phyloP scores from a whole-genome alignment of 2,888 invertebrate species.

The Dyspetes luteomarginatus region DNA sequence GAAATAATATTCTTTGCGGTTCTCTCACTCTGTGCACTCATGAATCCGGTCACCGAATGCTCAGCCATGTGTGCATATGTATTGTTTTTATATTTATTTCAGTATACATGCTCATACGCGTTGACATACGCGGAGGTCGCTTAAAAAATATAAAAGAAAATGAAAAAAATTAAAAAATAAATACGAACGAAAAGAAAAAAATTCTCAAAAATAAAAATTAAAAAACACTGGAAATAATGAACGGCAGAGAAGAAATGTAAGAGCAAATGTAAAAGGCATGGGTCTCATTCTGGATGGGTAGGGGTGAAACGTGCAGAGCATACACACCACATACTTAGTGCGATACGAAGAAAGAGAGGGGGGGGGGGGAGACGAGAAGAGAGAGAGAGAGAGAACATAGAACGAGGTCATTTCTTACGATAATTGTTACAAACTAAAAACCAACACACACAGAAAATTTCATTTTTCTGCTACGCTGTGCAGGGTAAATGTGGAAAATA shows the following conservation, averaged over 20 bases:
- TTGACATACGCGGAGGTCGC: not conserved
- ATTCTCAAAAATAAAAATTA: not conserved
- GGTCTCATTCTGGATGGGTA: conserved; percentile 43
- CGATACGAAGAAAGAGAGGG: not conserved
- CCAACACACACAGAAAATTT: too few relatives aligned
- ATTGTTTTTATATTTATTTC: not conserved
- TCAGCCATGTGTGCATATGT: not conserved
- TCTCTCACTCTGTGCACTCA: not conserved
- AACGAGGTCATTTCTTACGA: conserved; percentile 56
- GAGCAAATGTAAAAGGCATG: conserved; percentile 22
- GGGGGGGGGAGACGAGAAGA: not conserved
- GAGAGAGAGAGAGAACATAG: not conserved
- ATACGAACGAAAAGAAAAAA: not conserved
- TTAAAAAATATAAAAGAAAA: conserved; percentile 11
- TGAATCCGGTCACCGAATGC: conserved; percentile 20
- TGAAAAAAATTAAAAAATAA: not conserved
- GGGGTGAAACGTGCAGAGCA: not conserved
- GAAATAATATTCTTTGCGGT: not conserved
- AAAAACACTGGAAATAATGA: conserved; percentile 26
- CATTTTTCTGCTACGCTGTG: too few relatives aligned
- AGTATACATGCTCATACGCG: not conserved
- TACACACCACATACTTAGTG: conserved; percentile 25
- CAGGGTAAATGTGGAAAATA: too few relatives aligned
- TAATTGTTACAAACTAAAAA: conserved; percentile 20
- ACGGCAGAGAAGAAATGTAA: conserved; percentile 23